Evolutionary conservation across 2,888 invertebrate genomes (phyloP), one percentile per base, ranked within the genome.

Genomic region (Globia sparganii): DNA sequence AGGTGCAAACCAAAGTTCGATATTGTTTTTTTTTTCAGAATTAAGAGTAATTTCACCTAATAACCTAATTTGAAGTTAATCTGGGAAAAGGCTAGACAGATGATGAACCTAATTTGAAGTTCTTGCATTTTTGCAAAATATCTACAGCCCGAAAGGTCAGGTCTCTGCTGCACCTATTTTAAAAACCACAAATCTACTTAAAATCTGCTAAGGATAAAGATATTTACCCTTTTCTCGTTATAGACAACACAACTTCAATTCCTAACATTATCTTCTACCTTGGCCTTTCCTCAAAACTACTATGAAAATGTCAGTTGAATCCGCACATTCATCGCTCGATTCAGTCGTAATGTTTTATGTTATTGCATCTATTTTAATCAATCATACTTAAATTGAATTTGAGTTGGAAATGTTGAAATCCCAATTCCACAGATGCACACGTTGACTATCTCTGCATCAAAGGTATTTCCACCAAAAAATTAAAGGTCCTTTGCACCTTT

Each of bases 291-390:
- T 72, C n/a, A n/a, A 83, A 75, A 70, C 70, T 21, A 70, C 31
- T 70, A 64, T 70, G 81, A 70, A 81, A 85, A 85, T 85, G 83
- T 76, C 82, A 81, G 82, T 43, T 62, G 59, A 78, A 73, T 28
- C 56, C 4, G 40, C 31, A 59, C 40, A 70, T 64, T 75, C 58
- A 70, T 71, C 11, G 70, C 49, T 84, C 13, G 75, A 34, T 70
- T 40, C 37, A 77, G 58, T 71, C 72, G 67, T 85, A 53, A 72
- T 66, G n/a, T 56, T 80, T 75, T 72, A 80, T 80, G 15, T 2
- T 80, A 68, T 46, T 56, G 43, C 72, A 34, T 34, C 25, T 25
- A 62, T 72, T 69, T 61, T 25, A 59, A 62, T 31, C 56, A 69
- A 56, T 83, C 3, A 31, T 69, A 78, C 37, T 68, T 37, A 28